A percentile compares a stretch with the other conserved stretches of the same genome.
These are phyloP conservation scores for Hanleya hanleyi DNA, from an alignment of 2,888 invertebrate species.

Conservation along the genomic window DNA sequence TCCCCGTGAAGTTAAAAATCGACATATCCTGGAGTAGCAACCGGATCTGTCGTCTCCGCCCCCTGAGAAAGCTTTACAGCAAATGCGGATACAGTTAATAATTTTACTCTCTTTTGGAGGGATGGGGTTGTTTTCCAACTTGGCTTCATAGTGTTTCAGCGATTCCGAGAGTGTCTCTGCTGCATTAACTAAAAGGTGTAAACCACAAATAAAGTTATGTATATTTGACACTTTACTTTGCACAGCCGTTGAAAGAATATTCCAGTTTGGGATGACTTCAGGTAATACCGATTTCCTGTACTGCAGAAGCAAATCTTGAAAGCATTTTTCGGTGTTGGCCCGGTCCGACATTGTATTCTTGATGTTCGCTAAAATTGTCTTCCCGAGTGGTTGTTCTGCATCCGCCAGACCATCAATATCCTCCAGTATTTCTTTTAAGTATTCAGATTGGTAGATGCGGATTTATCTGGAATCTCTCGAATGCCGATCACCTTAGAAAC, in stretches of 20 bases:
- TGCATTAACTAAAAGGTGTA: not conserved
- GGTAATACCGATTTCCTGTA: not conserved
- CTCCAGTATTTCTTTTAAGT: not conserved
- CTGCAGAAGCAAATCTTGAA: not conserved
- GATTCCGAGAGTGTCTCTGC: not conserved
- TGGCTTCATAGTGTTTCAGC: not conserved
- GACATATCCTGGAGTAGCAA: not conserved
- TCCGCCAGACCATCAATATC: not conserved
- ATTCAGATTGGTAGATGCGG: not conserved
- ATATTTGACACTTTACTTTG: not conserved
- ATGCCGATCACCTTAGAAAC: not conserved
- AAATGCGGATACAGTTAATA: not conserved
- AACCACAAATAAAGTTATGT: not conserved
- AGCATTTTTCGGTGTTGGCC: not conserved
- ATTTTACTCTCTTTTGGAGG: not conserved
- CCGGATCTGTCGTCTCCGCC: not conserved
- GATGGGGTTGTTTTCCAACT: not conserved
- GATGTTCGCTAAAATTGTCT: not conserved
- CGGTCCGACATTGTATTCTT: not conserved
- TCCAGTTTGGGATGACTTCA: not conserved
- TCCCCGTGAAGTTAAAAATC: not conserved
- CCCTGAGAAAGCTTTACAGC: not conserved
- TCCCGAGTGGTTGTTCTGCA: not conserved
- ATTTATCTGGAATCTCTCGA: not conserved
- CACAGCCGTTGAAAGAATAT: not conserved